Evolutionary conservation across 2,888 invertebrate genomes (phyloP).

Genomic region (Glaucopsyche alexis): DNA sequence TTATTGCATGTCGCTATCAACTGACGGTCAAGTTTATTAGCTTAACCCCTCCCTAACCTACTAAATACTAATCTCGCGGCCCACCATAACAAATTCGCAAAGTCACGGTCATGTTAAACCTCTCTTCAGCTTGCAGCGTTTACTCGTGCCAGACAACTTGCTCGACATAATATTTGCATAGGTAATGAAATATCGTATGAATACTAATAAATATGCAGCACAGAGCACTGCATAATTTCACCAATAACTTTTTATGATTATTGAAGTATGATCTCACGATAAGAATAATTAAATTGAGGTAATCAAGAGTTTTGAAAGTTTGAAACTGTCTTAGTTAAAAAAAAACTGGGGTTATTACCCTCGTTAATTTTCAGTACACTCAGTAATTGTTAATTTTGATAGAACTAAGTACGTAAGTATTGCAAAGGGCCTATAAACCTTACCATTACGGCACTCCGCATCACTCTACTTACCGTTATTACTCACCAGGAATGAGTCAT

Average conservation of each 20-base stretch:
- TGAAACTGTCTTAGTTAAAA: not conserved
- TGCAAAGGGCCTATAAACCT: no score
- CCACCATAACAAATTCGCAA: not conserved
- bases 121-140: not conserved
- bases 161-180: not conserved
- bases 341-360: not conserved
- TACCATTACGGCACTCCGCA: no score
- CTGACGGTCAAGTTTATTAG: slow-evolving; percentile 10
- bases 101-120: not conserved
- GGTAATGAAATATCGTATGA: no score
- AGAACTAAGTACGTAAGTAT: no score
- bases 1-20: not conserved
- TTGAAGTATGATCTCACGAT: not conserved
- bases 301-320: not conserved
- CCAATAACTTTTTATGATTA: not conserved
- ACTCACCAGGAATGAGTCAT: no score
- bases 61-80: not conserved
- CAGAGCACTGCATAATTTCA: not conserved
- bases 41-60: not conserved
- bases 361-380: not conserved
- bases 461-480: no score
- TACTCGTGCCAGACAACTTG: not conserved
- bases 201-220: not conserved
- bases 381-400: not conserved
- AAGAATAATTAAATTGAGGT: not conserved